Conservation (phyloP, 1,140 invertebrate genomes). For the Drosophila leontia region DNA sequence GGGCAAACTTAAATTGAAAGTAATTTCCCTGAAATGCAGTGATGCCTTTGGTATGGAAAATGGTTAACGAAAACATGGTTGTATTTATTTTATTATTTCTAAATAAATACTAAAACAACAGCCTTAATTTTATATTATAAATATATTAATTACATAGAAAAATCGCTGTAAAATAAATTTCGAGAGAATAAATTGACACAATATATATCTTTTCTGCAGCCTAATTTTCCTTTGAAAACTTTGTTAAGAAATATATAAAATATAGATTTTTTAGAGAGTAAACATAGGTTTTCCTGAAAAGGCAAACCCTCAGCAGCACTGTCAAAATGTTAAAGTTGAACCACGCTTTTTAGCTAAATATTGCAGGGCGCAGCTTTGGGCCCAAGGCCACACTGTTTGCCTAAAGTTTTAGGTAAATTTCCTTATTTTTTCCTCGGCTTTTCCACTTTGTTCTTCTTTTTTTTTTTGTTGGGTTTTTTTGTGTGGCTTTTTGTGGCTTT, state of each 20-base stretch:
- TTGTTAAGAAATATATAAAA: background rate
- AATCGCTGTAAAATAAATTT: background rate
- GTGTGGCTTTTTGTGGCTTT: conserved; percentile 25
- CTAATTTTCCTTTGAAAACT: background rate
- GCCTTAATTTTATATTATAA: background rate
- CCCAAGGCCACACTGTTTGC: conserved; percentile 57
- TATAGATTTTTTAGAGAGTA: background rate
- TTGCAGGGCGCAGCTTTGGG: conserved; percentile 14
- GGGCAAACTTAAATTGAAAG: conserved; percentile 45
- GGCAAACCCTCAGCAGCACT: background rate
- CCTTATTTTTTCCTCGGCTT: conserved; percentile 21
- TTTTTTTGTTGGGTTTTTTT: conserved; percentile 18
- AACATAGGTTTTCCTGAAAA: background rate
- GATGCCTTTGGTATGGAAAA: background rate
- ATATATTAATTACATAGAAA: background rate
- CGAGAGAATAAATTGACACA: background rate
- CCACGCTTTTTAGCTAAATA: conserved; percentile 19
- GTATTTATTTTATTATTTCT: background rate
- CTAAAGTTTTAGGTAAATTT: conserved; percentile 77
- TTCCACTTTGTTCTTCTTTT: conserved; percentile 19
- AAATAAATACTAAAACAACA: too few relatives aligned
- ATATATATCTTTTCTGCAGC: too few relatives aligned
- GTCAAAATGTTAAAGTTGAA: conserved; percentile 15
- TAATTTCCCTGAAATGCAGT: conserved; percentile 35
- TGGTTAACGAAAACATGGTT: background rate